Evolutionary conservation across 2,888 invertebrate species (phyloP), one percentile per base, ranked within the genome.

Genomic region (Caenorhabditis imperialis): DNA sequence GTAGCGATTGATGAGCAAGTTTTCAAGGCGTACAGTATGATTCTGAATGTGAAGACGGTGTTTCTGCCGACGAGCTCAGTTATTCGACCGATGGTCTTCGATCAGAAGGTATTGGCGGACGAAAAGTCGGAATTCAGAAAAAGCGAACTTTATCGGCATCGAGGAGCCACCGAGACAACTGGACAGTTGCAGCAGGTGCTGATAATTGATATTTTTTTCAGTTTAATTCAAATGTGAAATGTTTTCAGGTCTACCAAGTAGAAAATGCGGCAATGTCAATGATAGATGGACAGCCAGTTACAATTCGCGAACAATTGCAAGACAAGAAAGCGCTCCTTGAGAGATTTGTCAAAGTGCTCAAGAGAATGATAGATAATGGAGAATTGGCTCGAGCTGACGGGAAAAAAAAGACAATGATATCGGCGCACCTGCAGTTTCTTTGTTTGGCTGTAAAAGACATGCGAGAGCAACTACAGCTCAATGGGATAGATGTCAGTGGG

Each of bases 181-280:
- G 65, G 65, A 4, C 73, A 73, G 27, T 37, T 73, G 12, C 33
- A 65, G 25, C 38, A 51, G 23, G 30, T 30, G 30, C 7, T 30
- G 6, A 10, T 30, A 30, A 30, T 30, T 30, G 6, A 30, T 22
- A 27, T 14, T 54, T n/a, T n/a, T n/a, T n/a, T n/a, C n/a, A n/a
- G n/a, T n/a, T n/a, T n/a, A n/a, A 10, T 14, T 40, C 40, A 40
- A 40, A 40, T 45, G 30, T 7, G 30, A 10, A 30, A 30, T 30
- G 10, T 30, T 30, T 10, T 30, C 30, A 30, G 30, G 55, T 51
- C 27, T 63, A 57, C 25, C 37, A 48, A 35, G 73, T 67, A 7
- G 77, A 78, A 37, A 80, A 80, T 40, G 54, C 76, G 2, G 78
- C 80, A 3, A 44, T 58, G 42, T 67, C 67, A 3, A 53, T 75